These are phyloP conservation scores for Rhynchomys soricoides DNA, from an alignment of 2,113 vertebrate species.

Conservation along the genomic window DNA sequence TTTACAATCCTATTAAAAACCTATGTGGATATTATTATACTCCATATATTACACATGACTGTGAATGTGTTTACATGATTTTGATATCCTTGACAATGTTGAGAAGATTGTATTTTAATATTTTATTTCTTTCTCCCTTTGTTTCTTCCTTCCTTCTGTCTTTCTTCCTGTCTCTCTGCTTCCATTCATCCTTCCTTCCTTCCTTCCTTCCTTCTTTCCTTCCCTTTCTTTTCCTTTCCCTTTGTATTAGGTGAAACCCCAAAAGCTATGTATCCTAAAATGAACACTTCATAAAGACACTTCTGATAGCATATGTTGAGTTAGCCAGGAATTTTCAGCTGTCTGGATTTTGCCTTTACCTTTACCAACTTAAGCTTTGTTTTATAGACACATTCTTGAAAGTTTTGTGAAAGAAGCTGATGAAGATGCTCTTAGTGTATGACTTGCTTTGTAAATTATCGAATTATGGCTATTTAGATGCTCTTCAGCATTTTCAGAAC, in stretches of 20 bases:
- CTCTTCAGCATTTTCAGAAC: background rate
- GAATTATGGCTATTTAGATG: background rate
- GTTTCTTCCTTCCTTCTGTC: background rate
- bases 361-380: background rate
- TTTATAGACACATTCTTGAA: background rate
- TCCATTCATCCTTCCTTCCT: too few relatives aligned
- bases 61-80: background rate
- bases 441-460: background rate
- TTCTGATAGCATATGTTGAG: background rate
- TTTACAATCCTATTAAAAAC: background rate
- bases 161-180: background rate
- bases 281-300: background rate
- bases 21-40: too few relatives aligned
- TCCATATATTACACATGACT: background rate
- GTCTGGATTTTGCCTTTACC: background rate
- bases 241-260: too few relatives aligned
- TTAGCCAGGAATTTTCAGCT: background rate
- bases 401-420: background rate
- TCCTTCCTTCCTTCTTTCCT: background rate
- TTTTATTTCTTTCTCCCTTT: background rate
- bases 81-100: background rate
- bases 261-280: background rate
- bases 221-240: too few relatives aligned
- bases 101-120: background rate
- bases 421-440: background rate